Conservation (phyloP, 2,888 invertebrate species). For the Elysia crispata region DNA sequence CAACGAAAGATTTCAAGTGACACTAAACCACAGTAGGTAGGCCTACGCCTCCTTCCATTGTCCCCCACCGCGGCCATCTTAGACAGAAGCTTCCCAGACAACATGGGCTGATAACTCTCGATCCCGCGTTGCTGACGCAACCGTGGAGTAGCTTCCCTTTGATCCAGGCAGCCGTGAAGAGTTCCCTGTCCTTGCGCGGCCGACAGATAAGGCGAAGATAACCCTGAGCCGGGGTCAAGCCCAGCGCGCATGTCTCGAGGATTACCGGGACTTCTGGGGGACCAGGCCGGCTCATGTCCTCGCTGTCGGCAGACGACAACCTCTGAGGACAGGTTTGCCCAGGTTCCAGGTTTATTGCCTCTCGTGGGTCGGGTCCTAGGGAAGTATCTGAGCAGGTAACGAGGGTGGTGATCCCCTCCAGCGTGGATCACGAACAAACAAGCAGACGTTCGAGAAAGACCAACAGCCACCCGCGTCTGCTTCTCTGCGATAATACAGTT, state of each 20-base stretch:
- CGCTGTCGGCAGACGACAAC: too few species aligned
- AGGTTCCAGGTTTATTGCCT: too few species aligned
- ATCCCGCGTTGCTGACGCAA: slow-evolving; percentile 36
- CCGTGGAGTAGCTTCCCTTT: slow-evolving; percentile 42
- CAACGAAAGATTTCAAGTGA: neutral
- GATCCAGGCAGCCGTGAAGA: slow-evolving; percentile 43
- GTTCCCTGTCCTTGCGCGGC: neutral
- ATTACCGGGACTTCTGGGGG: slow-evolving; percentile 4
- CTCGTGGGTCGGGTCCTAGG: too few species aligned
- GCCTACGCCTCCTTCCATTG: too few species aligned
- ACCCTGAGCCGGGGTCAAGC: slow-evolving; percentile 14
- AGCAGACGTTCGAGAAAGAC: too few species aligned
- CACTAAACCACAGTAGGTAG: neutral
- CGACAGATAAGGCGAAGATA: slow-evolving; percentile 13
- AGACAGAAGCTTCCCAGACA: neutral
- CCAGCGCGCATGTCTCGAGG: slow-evolving; percentile 11
- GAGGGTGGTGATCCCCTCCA: too few species aligned
- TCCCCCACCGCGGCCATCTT: too few species aligned
- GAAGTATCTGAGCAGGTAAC: too few species aligned
- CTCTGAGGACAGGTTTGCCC: too few species aligned
- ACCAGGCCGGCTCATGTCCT: neutral
- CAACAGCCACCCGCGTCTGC: too few species aligned
- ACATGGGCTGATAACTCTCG: neutral
- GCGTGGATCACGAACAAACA: too few species aligned
- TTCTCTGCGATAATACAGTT: too few species aligned